phyloP scores from a whole-genome alignment of 2,888 invertebrate genomes.

The Eupithecia centaureata region DNA sequence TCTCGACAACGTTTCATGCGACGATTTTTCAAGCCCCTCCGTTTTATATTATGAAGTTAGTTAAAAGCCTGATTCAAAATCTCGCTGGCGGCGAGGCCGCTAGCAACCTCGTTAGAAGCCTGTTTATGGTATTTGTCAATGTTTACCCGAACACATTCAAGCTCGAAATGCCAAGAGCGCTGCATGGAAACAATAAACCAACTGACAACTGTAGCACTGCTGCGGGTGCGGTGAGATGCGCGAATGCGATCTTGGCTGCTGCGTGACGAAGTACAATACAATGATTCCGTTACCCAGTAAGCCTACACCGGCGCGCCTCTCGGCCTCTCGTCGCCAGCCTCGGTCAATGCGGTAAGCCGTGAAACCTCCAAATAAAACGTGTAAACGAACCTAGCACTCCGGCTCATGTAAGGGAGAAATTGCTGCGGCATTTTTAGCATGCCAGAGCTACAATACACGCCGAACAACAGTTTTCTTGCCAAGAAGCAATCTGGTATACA shows the following conservation, averaged over 20 bases:
- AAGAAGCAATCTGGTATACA: not conserved
- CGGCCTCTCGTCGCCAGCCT: constrained; percentile 40
- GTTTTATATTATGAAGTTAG: not conserved
- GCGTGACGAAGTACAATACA: constrained; percentile 61
- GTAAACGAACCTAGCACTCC: constrained; percentile 1
- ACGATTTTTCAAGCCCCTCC: not conserved
- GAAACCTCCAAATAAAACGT: constrained; percentile 15
- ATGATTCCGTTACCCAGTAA: constrained; percentile 65
- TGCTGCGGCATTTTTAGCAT: constrained; percentile 5
- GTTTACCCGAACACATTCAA: constrained; percentile 27
- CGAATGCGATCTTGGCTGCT: constrained; percentile 46
- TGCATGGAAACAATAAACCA: constrained; percentile 23
- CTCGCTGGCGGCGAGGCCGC: not conserved
- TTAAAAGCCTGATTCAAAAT: not conserved
- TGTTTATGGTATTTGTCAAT: constrained; percentile 13
- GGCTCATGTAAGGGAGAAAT: constrained; percentile 3
- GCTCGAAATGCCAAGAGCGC: constrained; percentile 27
- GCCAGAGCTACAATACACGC: not conserved
- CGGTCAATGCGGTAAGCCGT: constrained; percentile 25
- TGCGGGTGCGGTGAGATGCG: constrained; percentile 44
- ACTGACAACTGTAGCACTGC: constrained; percentile 22
- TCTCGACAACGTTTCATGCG: not conserved
- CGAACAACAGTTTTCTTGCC: not conserved
- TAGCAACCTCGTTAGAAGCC: constrained; percentile 10
- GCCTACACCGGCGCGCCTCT: constrained; percentile 55